Conservation (phyloP, 2,797 vertebrate species). For the Lacerta agilis region DNA sequence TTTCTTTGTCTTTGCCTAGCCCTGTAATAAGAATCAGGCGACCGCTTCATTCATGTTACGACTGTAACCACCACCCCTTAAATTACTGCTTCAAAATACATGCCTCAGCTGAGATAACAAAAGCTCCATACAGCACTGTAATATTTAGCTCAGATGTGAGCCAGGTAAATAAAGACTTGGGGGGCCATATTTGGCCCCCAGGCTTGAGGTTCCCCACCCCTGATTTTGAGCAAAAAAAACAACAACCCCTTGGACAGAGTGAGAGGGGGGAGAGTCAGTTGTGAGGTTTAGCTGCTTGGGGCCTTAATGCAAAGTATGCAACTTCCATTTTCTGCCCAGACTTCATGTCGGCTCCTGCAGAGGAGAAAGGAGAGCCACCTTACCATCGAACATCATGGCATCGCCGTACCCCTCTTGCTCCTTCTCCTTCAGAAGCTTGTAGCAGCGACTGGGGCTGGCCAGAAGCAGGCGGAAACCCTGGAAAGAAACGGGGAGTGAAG, state of each 20-base stretch:
- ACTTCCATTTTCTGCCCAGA: no score
- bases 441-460: conserved; percentile 88
- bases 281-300: no score
- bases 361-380: not conserved
- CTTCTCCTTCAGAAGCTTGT: conserved; percentile 83
- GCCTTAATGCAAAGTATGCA: not conserved
- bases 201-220: no score
- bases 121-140: no score
- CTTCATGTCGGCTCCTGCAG: no score
- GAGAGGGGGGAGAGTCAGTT: no score
- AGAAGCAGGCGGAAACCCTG: conserved; percentile 91
- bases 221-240: no score
- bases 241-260: no score
- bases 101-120: not conserved
- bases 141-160: no score
- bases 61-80: no score
- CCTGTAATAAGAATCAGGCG: conserved; percentile 41
- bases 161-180: no score
- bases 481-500: not conserved
- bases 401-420: conserved; percentile 83
- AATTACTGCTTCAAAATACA: not conserved
- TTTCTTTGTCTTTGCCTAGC: not conserved
- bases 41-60: not conserved
- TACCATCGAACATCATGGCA: conserved; percentile 84
- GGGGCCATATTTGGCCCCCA: no score